phyloP scores from a whole-genome alignment of 2,888 invertebrate genomes.

The Dendrolimus houi region DNA sequence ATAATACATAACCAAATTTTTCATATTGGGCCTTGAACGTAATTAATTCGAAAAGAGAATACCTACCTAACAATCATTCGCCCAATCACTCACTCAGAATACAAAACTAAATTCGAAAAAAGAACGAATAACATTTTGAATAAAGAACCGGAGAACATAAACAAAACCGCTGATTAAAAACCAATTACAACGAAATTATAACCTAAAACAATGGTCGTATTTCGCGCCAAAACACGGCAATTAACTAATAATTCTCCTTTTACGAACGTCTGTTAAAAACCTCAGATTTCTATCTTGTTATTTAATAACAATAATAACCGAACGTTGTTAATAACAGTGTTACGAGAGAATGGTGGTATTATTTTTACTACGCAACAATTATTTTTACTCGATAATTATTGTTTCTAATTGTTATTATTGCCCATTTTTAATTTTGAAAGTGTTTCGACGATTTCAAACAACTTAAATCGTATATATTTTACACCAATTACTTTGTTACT shows the following conservation, averaged over 20 bases:
- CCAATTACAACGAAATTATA: conserved; percentile 39
- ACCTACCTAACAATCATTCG: conserved; percentile 3
- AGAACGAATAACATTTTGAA: background rate
- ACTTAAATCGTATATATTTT: background rate
- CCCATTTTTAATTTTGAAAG: background rate
- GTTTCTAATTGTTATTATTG: conserved; percentile 1
- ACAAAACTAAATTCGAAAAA: background rate
- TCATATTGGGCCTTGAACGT: too few relatives aligned
- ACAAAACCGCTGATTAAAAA: conserved; percentile 43
- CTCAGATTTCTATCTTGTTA: background rate
- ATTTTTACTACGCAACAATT: conserved; percentile 54
- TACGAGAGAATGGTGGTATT: conserved; percentile 6
- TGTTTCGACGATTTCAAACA: background rate
- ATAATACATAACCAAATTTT: too few relatives aligned
- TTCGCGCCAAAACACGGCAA: conserved; percentile 51
- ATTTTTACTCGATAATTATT: conserved; percentile 53
- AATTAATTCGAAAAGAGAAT: background rate
- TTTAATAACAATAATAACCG: conserved; percentile 2
- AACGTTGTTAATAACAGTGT: conserved; percentile 7
- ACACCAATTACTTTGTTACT: background rate
- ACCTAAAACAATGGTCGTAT: conserved; percentile 47
- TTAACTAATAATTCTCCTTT: conserved; percentile 65
- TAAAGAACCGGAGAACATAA: conserved; percentile 5
- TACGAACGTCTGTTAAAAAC: conserved; percentile 3
- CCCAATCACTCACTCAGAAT: background rate